phyloP scores from a whole-genome alignment of 2,113 vertebrate species.

The Odocoileus virginianus region DNA sequence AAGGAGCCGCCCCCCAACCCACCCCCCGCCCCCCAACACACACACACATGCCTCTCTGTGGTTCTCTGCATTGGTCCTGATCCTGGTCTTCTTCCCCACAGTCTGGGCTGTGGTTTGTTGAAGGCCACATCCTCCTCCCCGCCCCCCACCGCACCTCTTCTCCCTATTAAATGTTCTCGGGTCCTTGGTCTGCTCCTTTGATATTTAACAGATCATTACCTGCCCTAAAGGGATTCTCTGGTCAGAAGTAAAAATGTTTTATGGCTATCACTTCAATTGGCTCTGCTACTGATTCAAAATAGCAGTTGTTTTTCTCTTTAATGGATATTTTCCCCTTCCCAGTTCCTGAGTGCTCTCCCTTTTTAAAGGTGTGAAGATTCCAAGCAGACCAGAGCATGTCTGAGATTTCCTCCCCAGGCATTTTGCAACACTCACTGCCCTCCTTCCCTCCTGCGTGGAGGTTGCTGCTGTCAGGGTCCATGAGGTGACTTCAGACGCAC shows the following conservation, averaged over 20 bases:
- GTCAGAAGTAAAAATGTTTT: slow-evolving; percentile 32
- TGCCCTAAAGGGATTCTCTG: background rate
- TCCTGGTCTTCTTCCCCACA: background rate
- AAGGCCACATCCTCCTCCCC: background rate
- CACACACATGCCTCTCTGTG: background rate
- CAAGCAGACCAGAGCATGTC: background rate
- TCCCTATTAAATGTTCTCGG: background rate
- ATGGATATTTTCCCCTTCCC: background rate
- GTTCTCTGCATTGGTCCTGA: background rate
- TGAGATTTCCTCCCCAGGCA: background rate
- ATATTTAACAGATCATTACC: slow-evolving; percentile 35
- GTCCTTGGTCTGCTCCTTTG: background rate
- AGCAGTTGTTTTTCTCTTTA: background rate
- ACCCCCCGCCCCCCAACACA: background rate
- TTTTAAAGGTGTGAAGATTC: slow-evolving; percentile 22
- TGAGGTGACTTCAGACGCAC: background rate
- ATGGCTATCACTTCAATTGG: slow-evolving; percentile 6
- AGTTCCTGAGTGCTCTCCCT: background rate
- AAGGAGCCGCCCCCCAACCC: background rate
- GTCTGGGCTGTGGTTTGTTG: background rate
- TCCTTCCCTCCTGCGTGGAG: background rate
- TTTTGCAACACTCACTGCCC: background rate
- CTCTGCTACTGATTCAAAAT: background rate
- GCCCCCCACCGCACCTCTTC: background rate
- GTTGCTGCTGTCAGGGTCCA: background rate